Evolutionary conservation across 2,888 invertebrate species (phyloP), one percentile per base, ranked within the genome.

Genomic region (Drosophila histrio): DNA sequence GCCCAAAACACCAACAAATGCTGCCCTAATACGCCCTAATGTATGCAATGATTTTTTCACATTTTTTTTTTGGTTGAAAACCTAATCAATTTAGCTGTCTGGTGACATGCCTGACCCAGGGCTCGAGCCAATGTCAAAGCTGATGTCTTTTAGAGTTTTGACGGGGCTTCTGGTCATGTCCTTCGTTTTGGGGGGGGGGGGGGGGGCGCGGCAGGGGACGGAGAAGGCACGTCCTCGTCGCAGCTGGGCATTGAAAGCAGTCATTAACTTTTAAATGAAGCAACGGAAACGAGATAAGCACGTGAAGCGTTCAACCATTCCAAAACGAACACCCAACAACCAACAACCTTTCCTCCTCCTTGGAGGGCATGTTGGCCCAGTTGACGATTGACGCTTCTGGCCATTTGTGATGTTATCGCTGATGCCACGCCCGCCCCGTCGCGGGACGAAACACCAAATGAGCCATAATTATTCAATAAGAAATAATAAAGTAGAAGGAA

Each of bases 401-500:
- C 66, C 63, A 70, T 73, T 70, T 72, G 75, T 59, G 78, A 77
- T 74, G 67, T 63, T 71, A 67, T 78, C 70, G 53, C 61, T 15
- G 63, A 2, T 21, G 39, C 53, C 54, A 21, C 26, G 46, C 34
- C 19, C 53, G 15, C 54, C 56, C 56, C 13, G 66, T n/a, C 19
- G 19, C 17, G 63, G 54, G 50, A 54, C 71, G 28, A 69, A 77
- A 49, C 73, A 71, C 77, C 83, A 89, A 90, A 88, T 89, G 90
- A 89, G 86, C 89, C 88, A 85, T 90, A 90, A 89, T 89, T 90
- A 90, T 89, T 90, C 90, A 90, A 90, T 90, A 89, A 89, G 82
- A 86, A 89, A 83, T 83, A 88, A 89, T 89, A 89, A 89, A 87
- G 87, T 76, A 72, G 47, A 65, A 39, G 58, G 38, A 69, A 53